Evolutionary conservation across 1,140 invertebrate species (phyloP).

Genomic region (Tetragonula clypearis): DNA sequence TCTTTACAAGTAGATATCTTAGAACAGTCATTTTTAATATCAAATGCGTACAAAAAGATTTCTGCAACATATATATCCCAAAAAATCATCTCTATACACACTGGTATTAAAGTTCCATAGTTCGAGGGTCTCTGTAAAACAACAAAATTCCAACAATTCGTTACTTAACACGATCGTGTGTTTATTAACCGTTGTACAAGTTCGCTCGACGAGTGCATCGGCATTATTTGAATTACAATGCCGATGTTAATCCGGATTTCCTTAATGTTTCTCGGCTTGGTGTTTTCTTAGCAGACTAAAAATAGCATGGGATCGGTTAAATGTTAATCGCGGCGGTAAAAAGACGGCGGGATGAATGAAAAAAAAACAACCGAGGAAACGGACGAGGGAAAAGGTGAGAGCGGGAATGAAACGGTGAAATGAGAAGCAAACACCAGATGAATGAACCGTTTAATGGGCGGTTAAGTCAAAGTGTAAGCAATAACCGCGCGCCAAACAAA

Average conservation of each 20-base stretch:
- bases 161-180: background rate
- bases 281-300: constrained; percentile 2
- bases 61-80: no score
- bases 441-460: constrained; percentile 17
- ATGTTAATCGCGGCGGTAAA: background rate
- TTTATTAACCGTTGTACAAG: constrained; percentile 1
- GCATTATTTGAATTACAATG: constrained; percentile 22
- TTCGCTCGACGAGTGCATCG: background rate
- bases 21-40: no score
- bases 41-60: no score
- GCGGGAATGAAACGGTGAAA: background rate
- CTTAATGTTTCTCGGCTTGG: constrained; percentile 3
- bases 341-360: background rate
- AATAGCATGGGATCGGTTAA: background rate
- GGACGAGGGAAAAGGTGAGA: background rate
- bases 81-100: background rate
- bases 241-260: constrained; percentile 17
- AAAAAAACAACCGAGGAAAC: background rate
- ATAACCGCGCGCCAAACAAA: constrained; percentile 22
- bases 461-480: constrained; percentile 16
- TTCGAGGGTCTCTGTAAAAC: background rate
- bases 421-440: constrained; percentile 2
- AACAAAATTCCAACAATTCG: background rate
- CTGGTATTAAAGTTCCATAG: background rate
- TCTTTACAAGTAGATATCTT: no score